phyloP scores from a whole-genome alignment of 35 echinoderm and acorn worm genomes.

The Ophioderma brevispina region DNA sequence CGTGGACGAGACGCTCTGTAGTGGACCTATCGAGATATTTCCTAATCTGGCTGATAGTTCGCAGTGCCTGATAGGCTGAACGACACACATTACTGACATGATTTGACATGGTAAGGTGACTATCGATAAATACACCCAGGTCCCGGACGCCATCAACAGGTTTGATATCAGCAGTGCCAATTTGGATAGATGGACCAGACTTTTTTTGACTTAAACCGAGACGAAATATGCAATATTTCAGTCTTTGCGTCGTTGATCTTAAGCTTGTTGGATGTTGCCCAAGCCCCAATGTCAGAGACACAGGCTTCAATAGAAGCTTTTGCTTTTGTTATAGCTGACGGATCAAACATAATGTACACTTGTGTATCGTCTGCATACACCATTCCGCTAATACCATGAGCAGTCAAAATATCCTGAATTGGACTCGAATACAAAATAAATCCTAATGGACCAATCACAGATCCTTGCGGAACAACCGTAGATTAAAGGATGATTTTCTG shows the following conservation, averaged over 20 bases:
- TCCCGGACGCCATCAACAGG: not conserved
- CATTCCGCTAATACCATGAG: slow-evolving; percentile 7
- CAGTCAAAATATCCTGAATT: slow-evolving; percentile 3
- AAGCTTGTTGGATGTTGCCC: slow-evolving; percentile 16
- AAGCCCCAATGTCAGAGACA: slow-evolving; percentile 10
- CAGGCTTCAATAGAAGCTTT: slow-evolving; percentile 1
- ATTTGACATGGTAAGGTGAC: not conserved
- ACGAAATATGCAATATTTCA: slow-evolving; percentile 5
- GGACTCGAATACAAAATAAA: slow-evolving; percentile 38
- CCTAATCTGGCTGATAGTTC: not conserved
- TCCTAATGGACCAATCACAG: slow-evolving; percentile 4
- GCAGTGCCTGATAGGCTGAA: not conserved
- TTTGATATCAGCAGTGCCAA: not conserved
- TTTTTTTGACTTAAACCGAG: not conserved
- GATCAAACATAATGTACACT: slow-evolving; percentile 16
- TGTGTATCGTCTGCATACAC: slow-evolving; percentile 53
- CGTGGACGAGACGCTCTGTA: slow-evolving; percentile 1
- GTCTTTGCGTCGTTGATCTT: slow-evolving; percentile 29
- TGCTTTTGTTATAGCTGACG: not conserved
- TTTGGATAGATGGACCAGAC: not conserved
- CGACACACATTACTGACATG: not conserved
- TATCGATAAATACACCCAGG: not conserved
- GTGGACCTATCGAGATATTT: not conserved
- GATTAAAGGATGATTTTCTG: not conserved
- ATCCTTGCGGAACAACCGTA: slow-evolving; percentile 45